Evolutionary conservation across 30 jellyfish, hydroid and myxozoan genomes (phyloP), one percentile per base, ranked within the genome.

Genomic region (Cassiopea andromeda): DNA sequence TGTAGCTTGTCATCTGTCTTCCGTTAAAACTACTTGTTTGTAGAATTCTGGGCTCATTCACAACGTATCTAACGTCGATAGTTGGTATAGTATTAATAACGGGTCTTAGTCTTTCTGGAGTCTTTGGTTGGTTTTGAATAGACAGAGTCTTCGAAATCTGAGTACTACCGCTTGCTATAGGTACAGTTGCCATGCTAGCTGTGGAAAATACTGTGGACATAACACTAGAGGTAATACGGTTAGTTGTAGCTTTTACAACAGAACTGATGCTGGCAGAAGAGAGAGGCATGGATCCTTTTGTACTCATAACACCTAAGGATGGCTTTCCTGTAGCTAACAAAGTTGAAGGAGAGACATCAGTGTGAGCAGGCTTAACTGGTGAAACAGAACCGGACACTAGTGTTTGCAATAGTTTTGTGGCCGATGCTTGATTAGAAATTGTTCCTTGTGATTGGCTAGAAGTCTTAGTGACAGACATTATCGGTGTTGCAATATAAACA

Each of bases 401-500:
- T 7, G 94, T 79, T 48, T 87, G 94, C 73, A 82, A 58, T 1
- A 73, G 87, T 72, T 87, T 87, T 17, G 81, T 68, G 2, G 87
- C 75, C 1, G 89, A 61, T 9, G 86, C 15, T 16, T 49, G 77
- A 71, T 68, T 49, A 1, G 81, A 46, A 27, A 83, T 46, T 16
- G 68, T 46, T 15, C 77, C 74, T 48, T 57, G 85, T 1, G 90
- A 46, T 44, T 87, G 68, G 48, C 97, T 58, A 46, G 97, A 60
- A 19, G 97, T 75, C 72, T 96, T 96, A 8, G 99, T 87, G 8
- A 96, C 92, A 18, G 99, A 96, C 98, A 96, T 89, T 18, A 96
- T 96, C 84, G 99, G 99, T 0, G 99, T 96, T 44, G 99, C 99
- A 43, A 96, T 96, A 86, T 96, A 96, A 6, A 96, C 99, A 69